phyloP scores from a whole-genome alignment of 2,888 invertebrate genomes.

The Nemapogon koenigi region DNA sequence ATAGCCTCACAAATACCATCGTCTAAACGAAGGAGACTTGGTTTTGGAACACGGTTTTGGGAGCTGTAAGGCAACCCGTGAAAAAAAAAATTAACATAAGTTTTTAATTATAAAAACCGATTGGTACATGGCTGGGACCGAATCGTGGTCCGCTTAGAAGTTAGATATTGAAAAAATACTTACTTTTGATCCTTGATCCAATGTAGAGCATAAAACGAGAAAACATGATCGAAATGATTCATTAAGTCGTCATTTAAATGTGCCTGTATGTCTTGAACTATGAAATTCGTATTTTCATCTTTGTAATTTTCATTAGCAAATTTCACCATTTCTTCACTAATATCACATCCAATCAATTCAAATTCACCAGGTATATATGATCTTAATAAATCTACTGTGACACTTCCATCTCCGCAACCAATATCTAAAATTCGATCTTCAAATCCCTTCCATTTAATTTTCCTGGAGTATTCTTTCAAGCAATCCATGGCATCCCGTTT shows the following conservation, averaged over 20 bases:
- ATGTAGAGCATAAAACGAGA: slow-evolving; percentile 81
- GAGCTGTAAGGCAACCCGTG: no score
- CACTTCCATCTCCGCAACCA: slow-evolving; percentile 78
- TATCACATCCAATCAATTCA: slow-evolving; percentile 69
- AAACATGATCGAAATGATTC: slow-evolving; percentile 69
- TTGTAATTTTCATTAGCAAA: slow-evolving; percentile 65
- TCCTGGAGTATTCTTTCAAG: slow-evolving; percentile 67
- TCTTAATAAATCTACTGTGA: slow-evolving; percentile 69
- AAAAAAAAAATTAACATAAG: no score
- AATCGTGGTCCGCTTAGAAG: no score
- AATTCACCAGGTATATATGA: slow-evolving; percentile 66
- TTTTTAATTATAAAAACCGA: no score
- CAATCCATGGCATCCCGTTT: slow-evolving; percentile 68
- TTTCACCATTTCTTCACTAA: slow-evolving; percentile 74
- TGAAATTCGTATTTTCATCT: slow-evolving; percentile 48
- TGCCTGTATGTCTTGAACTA: slow-evolving; percentile 64
- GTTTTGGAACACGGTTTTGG: no score
- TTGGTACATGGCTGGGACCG: no score
- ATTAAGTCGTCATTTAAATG: slow-evolving; percentile 49
- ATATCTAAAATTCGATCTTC: slow-evolving; percentile 68
- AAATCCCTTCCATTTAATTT: slow-evolving; percentile 62
- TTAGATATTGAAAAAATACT: slow-evolving; percentile 28
- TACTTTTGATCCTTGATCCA: slow-evolving; percentile 80
- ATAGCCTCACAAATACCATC: no score
- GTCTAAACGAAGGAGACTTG: no score